Evolutionary conservation across 2,113 vertebrate genomes (phyloP).

Genomic region (Brachypodius melanocephalos): DNA sequence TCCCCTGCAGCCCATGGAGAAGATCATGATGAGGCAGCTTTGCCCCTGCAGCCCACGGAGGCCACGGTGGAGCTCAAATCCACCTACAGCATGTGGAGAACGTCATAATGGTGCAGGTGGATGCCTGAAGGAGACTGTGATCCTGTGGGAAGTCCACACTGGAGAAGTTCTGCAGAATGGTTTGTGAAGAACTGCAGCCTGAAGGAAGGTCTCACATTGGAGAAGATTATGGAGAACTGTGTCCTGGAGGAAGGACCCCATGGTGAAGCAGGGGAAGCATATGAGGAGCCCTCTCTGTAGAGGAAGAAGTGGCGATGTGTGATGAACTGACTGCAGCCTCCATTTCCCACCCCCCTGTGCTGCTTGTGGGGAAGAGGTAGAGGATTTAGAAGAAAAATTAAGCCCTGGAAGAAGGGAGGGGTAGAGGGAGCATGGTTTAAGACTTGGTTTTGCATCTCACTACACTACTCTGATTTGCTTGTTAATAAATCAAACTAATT

Average conservation of each 20-base stretch:
- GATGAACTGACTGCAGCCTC: background rate
- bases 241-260: background rate
- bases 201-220: no score
- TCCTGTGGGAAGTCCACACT: background rate
- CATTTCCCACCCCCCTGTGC: background rate
- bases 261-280: background rate
- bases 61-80: background rate
- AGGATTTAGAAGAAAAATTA: background rate
- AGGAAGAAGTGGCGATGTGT: background rate
- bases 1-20: background rate
- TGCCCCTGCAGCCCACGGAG: background rate
- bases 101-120: background rate
- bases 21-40: background rate
- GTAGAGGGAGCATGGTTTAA: background rate
- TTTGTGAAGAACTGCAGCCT: background rate
- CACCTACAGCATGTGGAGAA: background rate
- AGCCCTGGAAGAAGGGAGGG: background rate
- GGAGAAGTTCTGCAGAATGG: background rate
- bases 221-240: background rate
- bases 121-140: background rate
- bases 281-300: background rate
- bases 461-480: background rate
- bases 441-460: background rate
- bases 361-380: background rate
- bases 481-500: background rate